A percentile compares a stretch with the other conserved stretches of the same genome.
phyloP scores from a whole-genome alignment of 2,113 vertebrate genomes.

The Excalfactoria chinensis region DNA sequence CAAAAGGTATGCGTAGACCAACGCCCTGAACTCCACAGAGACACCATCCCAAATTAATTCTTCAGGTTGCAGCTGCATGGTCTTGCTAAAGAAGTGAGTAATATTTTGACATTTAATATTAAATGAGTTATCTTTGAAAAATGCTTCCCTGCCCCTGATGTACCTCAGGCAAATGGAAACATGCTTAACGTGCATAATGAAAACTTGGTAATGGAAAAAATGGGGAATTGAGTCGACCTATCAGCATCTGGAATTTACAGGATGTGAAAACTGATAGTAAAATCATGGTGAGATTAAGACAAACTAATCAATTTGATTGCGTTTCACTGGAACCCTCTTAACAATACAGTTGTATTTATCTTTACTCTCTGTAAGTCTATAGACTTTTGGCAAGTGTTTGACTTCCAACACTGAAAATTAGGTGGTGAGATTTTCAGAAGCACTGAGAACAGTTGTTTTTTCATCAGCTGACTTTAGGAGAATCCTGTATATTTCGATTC shows the following conservation, averaged over 20 bases:
- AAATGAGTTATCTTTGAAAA: conserved; percentile 82
- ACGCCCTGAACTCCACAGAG: conserved; percentile 71
- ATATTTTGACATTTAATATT: conserved; percentile 83
- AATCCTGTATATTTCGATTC: neutral
- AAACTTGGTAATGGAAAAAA: conserved; percentile 80
- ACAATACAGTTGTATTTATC: conserved; percentile 19
- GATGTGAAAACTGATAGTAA: conserved; percentile 30
- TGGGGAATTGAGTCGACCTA: conserved; percentile 57
- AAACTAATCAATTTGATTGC: conserved; percentile 45
- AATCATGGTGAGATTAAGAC: conserved; percentile 21
- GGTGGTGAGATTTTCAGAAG: conserved; percentile 5
- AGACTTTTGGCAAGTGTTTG: neutral
- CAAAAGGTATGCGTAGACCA: conserved; percentile 70
- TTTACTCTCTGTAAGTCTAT: neutral
- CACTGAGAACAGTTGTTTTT: neutral
- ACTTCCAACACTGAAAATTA: neutral
- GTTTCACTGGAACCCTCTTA: neutral
- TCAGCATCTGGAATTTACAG: conserved; percentile 57
- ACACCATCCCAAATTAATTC: conserved; percentile 75
- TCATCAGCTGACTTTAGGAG: neutral
- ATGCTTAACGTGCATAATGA: conserved; percentile 75
- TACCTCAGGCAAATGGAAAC: conserved; percentile 79
- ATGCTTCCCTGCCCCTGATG: conserved; percentile 77
- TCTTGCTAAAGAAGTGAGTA: conserved; percentile 79
- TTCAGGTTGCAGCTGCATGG: conserved; percentile 76